Conservation (phyloP, 2,888 invertebrate species). For the Pandemis cinnamomeana region DNA sequence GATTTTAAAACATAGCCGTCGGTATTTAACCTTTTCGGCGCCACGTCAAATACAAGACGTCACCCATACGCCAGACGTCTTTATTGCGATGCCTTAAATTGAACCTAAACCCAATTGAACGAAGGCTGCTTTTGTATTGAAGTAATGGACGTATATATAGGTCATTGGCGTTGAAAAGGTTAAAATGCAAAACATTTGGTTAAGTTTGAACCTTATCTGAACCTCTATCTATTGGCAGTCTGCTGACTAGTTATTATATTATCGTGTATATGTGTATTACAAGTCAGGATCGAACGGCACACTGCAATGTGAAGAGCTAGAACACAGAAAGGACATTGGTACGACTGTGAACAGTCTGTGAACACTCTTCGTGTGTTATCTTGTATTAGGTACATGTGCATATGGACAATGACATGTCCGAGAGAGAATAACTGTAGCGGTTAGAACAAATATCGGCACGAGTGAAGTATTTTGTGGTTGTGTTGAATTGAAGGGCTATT, state of each 20-base stretch:
- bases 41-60: no score
- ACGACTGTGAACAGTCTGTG: neutral
- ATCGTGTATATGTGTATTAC: neutral
- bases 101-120: no score
- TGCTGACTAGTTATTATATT: neutral
- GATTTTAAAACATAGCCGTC: no score
- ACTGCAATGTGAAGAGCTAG: neutral
- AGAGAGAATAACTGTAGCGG: constrained; percentile 1
- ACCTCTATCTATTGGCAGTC: neutral
- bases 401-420: neutral
- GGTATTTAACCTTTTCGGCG: no score
- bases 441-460: neutral
- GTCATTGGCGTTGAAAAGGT: no score
- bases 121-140: no score
- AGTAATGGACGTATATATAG: no score
- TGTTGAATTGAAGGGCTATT: constrained; percentile 6
- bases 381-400: no score
- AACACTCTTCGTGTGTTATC: neutral
- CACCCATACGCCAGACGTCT: no score
- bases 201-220: neutral
- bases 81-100: no score
- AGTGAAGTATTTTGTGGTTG: neutral
- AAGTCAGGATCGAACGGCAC: neutral
- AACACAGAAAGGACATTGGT: neutral
- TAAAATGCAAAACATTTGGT: neutral